Evolutionary conservation across 2,888 invertebrate genomes (phyloP), one percentile per base, ranked within the genome.

Genomic region (Hemicrepidius hirtus): DNA sequence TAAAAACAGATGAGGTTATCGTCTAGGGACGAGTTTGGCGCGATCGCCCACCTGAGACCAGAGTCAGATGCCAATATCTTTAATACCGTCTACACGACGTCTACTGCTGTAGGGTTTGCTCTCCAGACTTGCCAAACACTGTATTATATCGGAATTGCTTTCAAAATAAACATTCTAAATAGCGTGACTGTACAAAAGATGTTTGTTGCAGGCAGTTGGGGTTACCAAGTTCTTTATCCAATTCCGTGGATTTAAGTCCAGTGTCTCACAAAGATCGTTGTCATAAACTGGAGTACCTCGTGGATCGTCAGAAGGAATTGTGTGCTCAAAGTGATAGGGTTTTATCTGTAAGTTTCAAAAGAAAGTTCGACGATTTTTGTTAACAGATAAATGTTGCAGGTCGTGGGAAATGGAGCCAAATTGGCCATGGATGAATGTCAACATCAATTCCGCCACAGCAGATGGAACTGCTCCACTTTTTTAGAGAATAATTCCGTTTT

Each of bases 401-500:
- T 94, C 65, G 89, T 96, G 68, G 92, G 93, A 73, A 90, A 91
- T 18, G 97, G 96, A 13, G 96, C 97, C 7, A 90, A 91, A 84
- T 90, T 96, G 85, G 95, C 95, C 3, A 93, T 97, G 69, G 94
- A 95, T 79, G 97, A 97, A 86, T 97, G 97, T 84, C 95, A 97
- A 87, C 90, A 93, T 83, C 97, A 97, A 88, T 97, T 97, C 85
- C 89, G 92, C 73, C 92, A 93, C 84, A 93, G 94, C 81, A 89
- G 96, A 82, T 97, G 96, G 96, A 97, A 97, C 86, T 97, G 97
- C 87, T 93, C 95, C 71, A 93, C 94, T 6, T 92, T 91, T 85
- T 89, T 91, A 28, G 90, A 91, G 66, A 92, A 94, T 85, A 80
- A 78, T 49, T 92, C 93, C 41, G 93, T 96, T 71, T 97, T 97